Evolutionary conservation across 2,113 vertebrate species (phyloP).

Genomic region (Psittacula cyanocephala): DNA sequence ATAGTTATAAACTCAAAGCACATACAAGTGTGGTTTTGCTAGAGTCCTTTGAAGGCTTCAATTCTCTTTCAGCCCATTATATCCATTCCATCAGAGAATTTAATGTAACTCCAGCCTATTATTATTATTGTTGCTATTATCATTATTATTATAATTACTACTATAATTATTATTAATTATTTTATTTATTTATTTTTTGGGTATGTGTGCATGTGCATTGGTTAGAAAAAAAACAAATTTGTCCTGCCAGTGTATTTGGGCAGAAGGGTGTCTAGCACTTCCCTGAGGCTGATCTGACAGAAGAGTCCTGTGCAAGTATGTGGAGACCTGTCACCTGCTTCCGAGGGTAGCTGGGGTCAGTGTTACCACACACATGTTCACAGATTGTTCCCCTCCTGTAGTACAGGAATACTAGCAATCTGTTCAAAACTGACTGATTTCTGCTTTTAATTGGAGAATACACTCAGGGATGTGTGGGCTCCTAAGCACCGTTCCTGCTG

Average conservation of each 20-base stretch:
- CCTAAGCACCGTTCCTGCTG: not conserved
- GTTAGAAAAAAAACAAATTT: not conserved
- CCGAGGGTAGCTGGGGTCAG: slow-evolving; percentile 1
- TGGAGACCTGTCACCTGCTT: not conserved
- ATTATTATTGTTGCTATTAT: not conserved
- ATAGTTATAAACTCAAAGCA: not conserved
- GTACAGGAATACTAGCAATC: not conserved
- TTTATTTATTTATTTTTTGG: not conserved
- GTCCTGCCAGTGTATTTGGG: not conserved
- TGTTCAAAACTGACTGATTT: not conserved
- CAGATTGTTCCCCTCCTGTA: not conserved
- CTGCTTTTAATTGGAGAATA: not conserved
- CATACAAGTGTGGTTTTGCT: not conserved
- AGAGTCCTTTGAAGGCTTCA: not conserved
- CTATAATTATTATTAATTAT: not conserved
- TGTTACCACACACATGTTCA: not conserved
- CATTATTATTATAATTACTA: not conserved
- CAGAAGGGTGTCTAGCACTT: not conserved
- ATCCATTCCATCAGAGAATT: not conserved
- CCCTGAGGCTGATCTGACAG: not conserved
- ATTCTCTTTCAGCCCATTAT: not conserved
- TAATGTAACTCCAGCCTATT: not conserved
- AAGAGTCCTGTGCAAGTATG: not conserved
- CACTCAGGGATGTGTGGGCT: not conserved
- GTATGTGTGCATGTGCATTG: not conserved